Conservation (phyloP, 2,797 vertebrate species). For the Schizopygopsis malacanthus region DNA sequence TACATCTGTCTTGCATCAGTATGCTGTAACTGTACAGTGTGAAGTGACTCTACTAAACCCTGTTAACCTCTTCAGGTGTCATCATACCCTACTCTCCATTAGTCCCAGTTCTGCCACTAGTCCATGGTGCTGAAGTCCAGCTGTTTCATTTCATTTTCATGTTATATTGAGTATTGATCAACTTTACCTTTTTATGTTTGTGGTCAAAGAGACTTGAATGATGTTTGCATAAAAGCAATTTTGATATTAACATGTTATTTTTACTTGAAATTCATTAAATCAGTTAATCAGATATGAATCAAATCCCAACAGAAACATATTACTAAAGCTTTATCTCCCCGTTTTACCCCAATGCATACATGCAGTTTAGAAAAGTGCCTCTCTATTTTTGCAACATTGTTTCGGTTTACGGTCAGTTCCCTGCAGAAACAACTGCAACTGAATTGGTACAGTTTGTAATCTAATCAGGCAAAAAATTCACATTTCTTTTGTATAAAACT, state of each 20-base stretch:
- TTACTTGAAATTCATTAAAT: neutral
- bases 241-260: neutral
- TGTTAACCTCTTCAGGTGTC: constrained; percentile 44
- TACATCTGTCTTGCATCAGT: constrained; percentile 62
- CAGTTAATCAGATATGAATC: neutral
- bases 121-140: constrained; percentile 45
- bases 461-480: neutral
- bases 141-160: constrained; percentile 32
- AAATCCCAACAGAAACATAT: neutral
- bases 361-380: neutral
- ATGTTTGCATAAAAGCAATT: neutral
- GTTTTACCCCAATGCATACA: neutral
- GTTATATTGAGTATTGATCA: neutral
- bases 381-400: neutral
- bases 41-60: constrained; percentile 45
- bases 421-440: neutral
- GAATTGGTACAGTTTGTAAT: neutral
- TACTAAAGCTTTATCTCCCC: neutral
- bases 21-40: constrained; percentile 53
- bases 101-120: constrained; percentile 22
- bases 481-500: neutral
- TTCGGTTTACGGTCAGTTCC: neutral
- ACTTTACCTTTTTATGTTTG: neutral
- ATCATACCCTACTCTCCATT: constrained; percentile 20
- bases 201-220: neutral